These are phyloP conservation scores for Cherax quadricarinatus DNA, from an alignment of 1,140 invertebrate species.

Conservation along the genomic window DNA sequence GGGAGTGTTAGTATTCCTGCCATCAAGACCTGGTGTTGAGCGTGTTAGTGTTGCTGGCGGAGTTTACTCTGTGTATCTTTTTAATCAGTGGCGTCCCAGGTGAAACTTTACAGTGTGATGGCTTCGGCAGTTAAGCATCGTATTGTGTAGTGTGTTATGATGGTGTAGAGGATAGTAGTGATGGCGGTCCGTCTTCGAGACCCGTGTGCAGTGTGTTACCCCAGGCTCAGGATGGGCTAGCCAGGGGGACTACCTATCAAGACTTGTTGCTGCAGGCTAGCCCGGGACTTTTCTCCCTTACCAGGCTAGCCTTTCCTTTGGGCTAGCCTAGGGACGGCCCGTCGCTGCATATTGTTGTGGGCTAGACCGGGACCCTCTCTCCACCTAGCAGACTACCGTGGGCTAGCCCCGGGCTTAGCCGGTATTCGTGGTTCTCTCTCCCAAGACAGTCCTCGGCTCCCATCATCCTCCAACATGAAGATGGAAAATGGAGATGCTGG, in stretches of 20 bases:
- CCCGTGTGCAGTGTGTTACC: slow-evolving; percentile 30
- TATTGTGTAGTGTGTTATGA: not conserved
- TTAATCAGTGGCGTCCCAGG: no score
- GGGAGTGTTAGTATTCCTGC: not conserved
- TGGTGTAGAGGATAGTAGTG: not conserved
- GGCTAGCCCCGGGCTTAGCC: slow-evolving; percentile 20
- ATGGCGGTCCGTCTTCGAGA: slow-evolving; percentile 17
- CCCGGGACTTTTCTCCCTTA: not conserved
- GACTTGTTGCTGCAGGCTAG: not conserved
- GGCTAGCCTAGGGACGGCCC: not conserved
- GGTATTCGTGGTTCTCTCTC: not conserved
- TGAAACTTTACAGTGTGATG: not conserved
- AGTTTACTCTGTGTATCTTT: not conserved
- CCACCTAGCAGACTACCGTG: slow-evolving; percentile 11
- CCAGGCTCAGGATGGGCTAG: slow-evolving; percentile 65
- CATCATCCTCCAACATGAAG: slow-evolving; percentile 66
- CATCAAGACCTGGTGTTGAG: not conserved
- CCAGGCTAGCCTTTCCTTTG: not conserved
- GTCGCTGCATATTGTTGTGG: not conserved
- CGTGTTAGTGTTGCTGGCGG: not conserved
- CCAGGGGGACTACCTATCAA: slow-evolving; percentile 9
- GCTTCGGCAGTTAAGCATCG: not conserved
- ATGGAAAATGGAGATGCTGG: slow-evolving; percentile 67
- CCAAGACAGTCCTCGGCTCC: slow-evolving; percentile 31
- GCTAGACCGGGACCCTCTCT: not conserved